Base-by-base conservation (phyloP, 2,888 invertebrate species). In the Anagyrus pseudococci region DNA sequence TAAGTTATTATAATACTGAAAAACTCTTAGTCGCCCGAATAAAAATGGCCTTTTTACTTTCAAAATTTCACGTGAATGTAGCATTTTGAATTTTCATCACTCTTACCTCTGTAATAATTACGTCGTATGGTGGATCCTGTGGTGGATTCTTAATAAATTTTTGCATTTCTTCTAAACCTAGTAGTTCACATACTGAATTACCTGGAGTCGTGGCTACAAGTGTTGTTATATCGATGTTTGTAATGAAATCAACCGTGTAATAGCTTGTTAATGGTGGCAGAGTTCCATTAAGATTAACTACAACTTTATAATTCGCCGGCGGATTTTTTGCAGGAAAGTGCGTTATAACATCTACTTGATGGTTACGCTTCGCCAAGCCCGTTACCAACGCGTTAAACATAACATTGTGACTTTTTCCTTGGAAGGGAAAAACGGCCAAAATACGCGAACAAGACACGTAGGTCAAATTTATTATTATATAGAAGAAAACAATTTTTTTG, bases 371-470 rank as follows among this genome's bases (percentile, higher is more conserved):
- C 1, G 83, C 74, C 2, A 85, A 76, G 46, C 80, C 82, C 49
- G 75, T 77, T n/a, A 81, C 74, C 37, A 84, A 58, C 0, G 81
- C 72, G 41, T 74, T 77, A 56, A 80, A 78, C 77, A 84, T 82
- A 69, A 81, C 80, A 37, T 77, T 82, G 61, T 84, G 84, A 52
- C 84, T 84, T 61, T 74, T 81, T 1, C 79, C 81, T 17, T 82
- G 79, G 59, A 82, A 82, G 0, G 81, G 76, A 62, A 81, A 83
- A 0, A 82, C 72, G 0, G 79, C 82, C 29, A 84, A 70, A 56
- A 84, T 83, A n/a, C n/a, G n/a, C n/a, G n/a, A n/a, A n/a, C n/a
- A n/a, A n/a, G n/a, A n/a, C n/a, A n/a, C n/a, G n/a, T n/a, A n/a
- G n/a, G n/a, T n/a, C n/a, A n/a, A n/a, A n/a, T n/a, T n/a, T n/a